Base-by-base conservation (phyloP, 1,140 invertebrate genomes). In the Drosophila melanogaster region DNA sequence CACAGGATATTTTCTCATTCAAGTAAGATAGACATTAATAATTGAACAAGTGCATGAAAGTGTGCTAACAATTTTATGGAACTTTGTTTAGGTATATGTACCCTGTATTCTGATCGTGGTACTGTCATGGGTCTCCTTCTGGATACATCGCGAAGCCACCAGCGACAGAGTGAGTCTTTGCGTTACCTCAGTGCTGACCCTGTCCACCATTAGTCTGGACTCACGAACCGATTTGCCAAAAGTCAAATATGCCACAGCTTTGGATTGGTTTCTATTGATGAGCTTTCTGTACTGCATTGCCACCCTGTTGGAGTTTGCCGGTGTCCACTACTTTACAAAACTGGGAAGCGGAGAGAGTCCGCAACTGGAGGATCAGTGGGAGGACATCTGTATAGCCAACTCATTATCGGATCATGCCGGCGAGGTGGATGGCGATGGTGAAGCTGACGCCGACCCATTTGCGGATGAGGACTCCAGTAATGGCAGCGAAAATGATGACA, bases 41-140 rank as follows among this genome's bases (percentile, higher is more conserved):
- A 7, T 19, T 19, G 19, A 10, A 4, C 11, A 0, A 15, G 8
- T 8, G 3, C 2, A 3, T 41, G 3, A 4, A 40, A 40, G n/a
- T 40, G 15, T 40, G 38, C 7, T 7, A 40, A 0, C 7, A 2
- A 0, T 10, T 17, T 8, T 7, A 2, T 14, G 37, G 12, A 14
- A 5, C 0, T 38, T 38, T 3, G 12, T 24, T 30, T 35, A 97
- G 93, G 97, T 98, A 12, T 98, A 98, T 92, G 95, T 98, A 24
- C 98, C 98, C 0, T 99, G 98, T 90, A 97, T 98, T 51, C 94
- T 99, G 50, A 98, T 99, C 65, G 98, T 99, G 1, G 96, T 98
- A 1, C 93, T 99, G 0, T 98, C 97, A 0, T 99, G 98, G 97
- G 98, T 99, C 0, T 98, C 97, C 0, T 99, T 99, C 92, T 99